Evolutionary conservation across 2,113 vertebrate species (phyloP).

Genomic region (Scatophagus argus): DNA sequence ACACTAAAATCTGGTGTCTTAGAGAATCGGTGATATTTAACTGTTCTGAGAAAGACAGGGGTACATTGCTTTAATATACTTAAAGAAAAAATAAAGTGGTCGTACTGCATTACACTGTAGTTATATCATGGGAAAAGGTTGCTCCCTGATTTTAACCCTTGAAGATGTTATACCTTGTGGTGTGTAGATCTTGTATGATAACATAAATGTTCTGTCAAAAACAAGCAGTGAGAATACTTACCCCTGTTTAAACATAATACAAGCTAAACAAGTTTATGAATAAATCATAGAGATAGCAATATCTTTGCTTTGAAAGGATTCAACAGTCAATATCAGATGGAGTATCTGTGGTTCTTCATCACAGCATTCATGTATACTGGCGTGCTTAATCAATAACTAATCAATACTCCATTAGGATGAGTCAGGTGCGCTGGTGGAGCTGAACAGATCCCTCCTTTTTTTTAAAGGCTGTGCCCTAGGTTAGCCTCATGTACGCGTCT

Average conservation of each 20-base stretch:
- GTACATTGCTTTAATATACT: not conserved
- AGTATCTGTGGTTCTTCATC: conserved; percentile 18
- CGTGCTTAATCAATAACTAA: conserved; percentile 16
- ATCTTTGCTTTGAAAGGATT: conserved; percentile 5
- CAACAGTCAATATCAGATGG: conserved; percentile 6
- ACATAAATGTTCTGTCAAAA: too few relatives aligned
- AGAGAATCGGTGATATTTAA: not conserved
- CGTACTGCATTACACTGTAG: not conserved
- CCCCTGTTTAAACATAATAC: not conserved
- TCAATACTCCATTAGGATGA: conserved; percentile 34
- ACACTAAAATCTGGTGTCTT: not conserved
- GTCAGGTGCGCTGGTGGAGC: not conserved
- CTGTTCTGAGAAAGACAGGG: not conserved
- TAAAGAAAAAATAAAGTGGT: not conserved
- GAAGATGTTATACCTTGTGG: too few relatives aligned
- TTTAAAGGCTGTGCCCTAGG: not conserved
- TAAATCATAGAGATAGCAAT: not conserved
- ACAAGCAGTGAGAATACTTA: too few relatives aligned
- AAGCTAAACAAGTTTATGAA: not conserved
- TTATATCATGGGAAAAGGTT: too few relatives aligned
- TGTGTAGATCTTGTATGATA: too few relatives aligned
- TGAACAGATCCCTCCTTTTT: not conserved
- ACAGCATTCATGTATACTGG: conserved; percentile 2
- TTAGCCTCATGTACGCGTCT: not conserved
- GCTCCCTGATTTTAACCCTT: too few relatives aligned